A percentile compares a stretch with the other conserved stretches of the same genome.
phyloP scores from a whole-genome alignment of 2,797 vertebrate genomes.

The Siniperca scherzeri region DNA sequence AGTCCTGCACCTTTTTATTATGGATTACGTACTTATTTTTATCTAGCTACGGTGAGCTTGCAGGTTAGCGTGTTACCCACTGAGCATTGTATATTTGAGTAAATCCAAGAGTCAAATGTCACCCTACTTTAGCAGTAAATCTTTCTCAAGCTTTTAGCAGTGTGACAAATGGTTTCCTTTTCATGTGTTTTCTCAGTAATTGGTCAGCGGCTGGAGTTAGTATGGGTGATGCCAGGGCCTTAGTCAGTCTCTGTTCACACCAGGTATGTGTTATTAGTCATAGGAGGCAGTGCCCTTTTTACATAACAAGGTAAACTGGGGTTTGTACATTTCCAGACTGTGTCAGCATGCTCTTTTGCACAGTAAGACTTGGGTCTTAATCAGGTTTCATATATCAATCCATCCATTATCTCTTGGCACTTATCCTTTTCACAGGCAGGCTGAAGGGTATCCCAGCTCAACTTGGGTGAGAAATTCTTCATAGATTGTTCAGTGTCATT shows the following conservation, averaged over 20 bases:
- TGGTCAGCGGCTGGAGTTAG: constrained; percentile 8
- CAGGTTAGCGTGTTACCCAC: background rate
- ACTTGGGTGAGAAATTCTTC: background rate
- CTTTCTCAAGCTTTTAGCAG: background rate
- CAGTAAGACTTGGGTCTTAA: constrained; percentile 9
- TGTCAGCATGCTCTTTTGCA: constrained; percentile 4
- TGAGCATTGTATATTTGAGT: background rate
- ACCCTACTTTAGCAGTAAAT: constrained; percentile 1
- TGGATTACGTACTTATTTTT: background rate
- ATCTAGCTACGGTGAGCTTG: background rate
- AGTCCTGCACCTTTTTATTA: background rate
- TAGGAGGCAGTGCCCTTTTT: constrained; percentile 7
- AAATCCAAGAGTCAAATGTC: background rate
- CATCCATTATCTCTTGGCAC: background rate
- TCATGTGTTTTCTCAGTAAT: constrained; percentile 5
- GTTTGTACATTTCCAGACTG: constrained; percentile 19
- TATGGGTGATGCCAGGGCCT: background rate
- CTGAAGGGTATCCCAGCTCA: background rate
- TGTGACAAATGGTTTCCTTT: background rate
- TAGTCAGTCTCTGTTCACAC: constrained; percentile 21
- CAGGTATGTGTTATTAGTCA: constrained; percentile 32
- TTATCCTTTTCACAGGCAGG: background rate
- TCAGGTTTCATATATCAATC: constrained; percentile 4
- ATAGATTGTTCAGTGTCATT: background rate
- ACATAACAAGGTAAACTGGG: constrained; percentile 14